Conservation (phyloP, 2,888 invertebrate genomes). For the Stegophylla sp. region DNA sequence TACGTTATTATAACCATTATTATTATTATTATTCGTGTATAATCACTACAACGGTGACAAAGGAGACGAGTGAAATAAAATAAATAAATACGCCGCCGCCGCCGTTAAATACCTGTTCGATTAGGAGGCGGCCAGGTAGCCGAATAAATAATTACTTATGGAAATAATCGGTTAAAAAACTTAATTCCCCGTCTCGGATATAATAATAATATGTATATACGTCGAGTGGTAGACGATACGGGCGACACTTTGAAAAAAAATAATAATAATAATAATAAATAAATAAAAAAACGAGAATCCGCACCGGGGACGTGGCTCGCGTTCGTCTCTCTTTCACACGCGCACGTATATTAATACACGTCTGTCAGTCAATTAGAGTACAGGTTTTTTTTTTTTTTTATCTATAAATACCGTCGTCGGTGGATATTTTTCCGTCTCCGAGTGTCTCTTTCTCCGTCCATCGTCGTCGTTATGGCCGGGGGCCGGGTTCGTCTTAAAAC, state of each 20-base stretch:
- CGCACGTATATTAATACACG: constrained; percentile 16
- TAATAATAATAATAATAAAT: no score
- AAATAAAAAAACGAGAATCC: constrained; percentile 32
- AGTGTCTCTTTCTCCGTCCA: background rate
- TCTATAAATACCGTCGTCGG: constrained; percentile 11
- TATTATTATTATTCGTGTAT: background rate
- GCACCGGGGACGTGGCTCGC: background rate
- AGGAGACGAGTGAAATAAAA: background rate
- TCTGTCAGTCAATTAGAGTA: constrained; percentile 44
- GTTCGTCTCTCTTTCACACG: background rate
- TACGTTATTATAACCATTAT: no score
- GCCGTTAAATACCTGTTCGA: constrained; percentile 50
- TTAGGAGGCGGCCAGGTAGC: constrained; percentile 11
- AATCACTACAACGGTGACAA: background rate
- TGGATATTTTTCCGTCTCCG: background rate
- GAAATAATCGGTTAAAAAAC: constrained; percentile 43
- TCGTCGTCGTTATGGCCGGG: no score
- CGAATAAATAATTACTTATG: constrained; percentile 55
- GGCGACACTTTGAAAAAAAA: background rate
- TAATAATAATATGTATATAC: no score
- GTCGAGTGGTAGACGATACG: no score
- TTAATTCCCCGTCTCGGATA: constrained; percentile 11
- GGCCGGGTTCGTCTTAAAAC: no score
- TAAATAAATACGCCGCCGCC: background rate
- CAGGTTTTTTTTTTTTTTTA: constrained; percentile 44